A percentile compares a stretch with the other conserved stretches of the same genome.
phyloP scores from a whole-genome alignment of 2,888 invertebrate species.

The Metopia argyrocephala region DNA sequence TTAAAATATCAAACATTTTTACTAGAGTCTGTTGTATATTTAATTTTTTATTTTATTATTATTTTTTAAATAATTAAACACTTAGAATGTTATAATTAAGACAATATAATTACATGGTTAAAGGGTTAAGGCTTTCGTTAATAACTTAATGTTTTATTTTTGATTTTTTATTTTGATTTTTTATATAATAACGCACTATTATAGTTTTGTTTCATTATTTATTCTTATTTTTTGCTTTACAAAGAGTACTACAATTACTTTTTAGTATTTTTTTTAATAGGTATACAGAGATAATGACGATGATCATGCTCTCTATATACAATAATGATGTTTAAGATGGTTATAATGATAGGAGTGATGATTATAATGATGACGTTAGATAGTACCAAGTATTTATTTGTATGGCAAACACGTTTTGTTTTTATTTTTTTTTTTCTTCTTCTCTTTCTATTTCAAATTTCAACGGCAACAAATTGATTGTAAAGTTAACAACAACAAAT shows the following conservation, averaged over 20 bases:
- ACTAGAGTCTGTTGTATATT: too few relatives aligned
- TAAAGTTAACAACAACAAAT: constrained; percentile 18
- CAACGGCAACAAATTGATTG: constrained; percentile 25
- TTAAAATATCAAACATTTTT: too few relatives aligned
- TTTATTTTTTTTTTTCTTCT: constrained; percentile 7
- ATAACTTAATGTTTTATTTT: neutral
- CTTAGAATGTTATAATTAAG: too few relatives aligned
- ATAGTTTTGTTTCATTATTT: neutral
- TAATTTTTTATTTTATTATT: too few relatives aligned
- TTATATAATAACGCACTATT: constrained; percentile 50
- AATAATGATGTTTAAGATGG: constrained; percentile 4
- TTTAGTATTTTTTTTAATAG: constrained; percentile 21
- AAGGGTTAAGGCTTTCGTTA: neutral
- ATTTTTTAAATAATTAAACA: too few relatives aligned
- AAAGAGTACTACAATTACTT: neutral
- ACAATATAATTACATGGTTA: neutral
- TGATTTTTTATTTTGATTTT: constrained; percentile 19
- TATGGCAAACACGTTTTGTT: constrained; percentile 60
- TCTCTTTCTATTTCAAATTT: constrained; percentile 47
- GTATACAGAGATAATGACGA: neutral
- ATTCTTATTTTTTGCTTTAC: neutral
- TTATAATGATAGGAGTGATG: constrained; percentile 35
- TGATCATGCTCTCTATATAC: constrained; percentile 6
- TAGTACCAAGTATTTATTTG: constrained; percentile 23
- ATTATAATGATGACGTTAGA: constrained; percentile 24